Evolutionary conservation across 2,888 invertebrate genomes (phyloP), one percentile per base, ranked within the genome.

Genomic region (Melipona bicolor): DNA sequence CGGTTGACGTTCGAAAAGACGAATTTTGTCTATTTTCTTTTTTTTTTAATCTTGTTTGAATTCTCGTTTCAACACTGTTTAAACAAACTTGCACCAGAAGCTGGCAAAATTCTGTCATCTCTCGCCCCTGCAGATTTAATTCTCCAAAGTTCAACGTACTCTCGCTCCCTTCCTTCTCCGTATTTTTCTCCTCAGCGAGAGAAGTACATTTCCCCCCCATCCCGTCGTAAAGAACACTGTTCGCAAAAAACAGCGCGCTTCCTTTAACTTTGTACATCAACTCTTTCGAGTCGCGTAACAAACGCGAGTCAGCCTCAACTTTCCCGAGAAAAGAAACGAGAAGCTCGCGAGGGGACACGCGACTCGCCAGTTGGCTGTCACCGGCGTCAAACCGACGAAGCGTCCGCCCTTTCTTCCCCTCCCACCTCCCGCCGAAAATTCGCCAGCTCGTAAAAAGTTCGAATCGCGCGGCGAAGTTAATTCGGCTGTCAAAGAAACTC

Each of bases 401-500:
- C 19, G 32, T 4, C 21, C 2, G 19, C 32, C 32, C 43, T 32
- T 32, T 32, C 32, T 32, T 32, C 3, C 9, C 3, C 32, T 5
- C 36, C 9, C 9, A 4, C 27, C n/a, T n/a, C n/a, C 9, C 43
- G 43, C 43, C 52, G 11, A 50, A 54, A 65, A 24, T 56, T 27
- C 43, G 0, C 15, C 17, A 0, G 19, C 50, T 1, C 62, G 65
- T 36, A 71, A 67, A 71, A 75, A 64, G 27, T 56, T 2, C 21
- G 27, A 5, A 49, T 6, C 19, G 32, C 5, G n/a, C n/a, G 43
- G 2, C 4, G 50, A 79, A 70, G 76, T 56, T 70, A 65, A 72
- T 56, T 11, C 59, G 27, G 43, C 52, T 49, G 75, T 70, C 83
- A 56, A 61, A 32, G 69, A 70, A 81, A 81, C 56, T 82, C 75